Evolutionary conservation across 2,888 invertebrate species (phyloP), one percentile per base, ranked within the genome.

Genomic region (Monoplex corrugatus): DNA sequence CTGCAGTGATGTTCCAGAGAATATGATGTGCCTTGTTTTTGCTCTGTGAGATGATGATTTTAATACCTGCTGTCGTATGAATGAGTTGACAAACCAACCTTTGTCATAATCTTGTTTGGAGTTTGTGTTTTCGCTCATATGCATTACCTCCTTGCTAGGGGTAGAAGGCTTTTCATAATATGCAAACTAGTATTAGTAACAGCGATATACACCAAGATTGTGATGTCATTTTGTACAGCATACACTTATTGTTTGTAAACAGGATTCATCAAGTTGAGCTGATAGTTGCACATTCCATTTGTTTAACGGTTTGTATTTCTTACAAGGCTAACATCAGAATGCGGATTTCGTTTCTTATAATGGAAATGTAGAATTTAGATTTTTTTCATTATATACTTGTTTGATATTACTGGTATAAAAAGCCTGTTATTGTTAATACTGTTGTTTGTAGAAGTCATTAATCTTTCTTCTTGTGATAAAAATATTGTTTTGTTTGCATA

Each of bases 21-120:
- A n/a, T n/a, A n/a, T n/a, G n/a, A n/a, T 32, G 72, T 72, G 72
- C 72, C 72, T 72, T 72, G 72, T 72, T 72, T 35, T n/a, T n/a
- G n/a, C n/a, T n/a, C n/a, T n/a, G n/a, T n/a, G n/a, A n/a, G n/a
- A n/a, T n/a, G n/a, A n/a, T n/a, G n/a, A n/a, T n/a, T n/a, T n/a
- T n/a, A 35, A 32, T 72, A 8, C 10, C 35, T 72, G 19, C 28
- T 72, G 13, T 72, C 35, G 72, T 72, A 35, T 72, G 23, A 72
- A 72, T 68, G 35, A 32, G 32, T 10, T 35, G 8, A 35, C 35
- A 35, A 72, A 35, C 32, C 32, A 72, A 32, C 72, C 0, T 32
- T 38, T 32, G 72, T 35, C 72, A 72, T 32, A 72, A 72, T 72
- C 28, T 68, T 10, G 35, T 72, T 32, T 10, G 19, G 10, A 16